Evolutionary conservation across 1,140 invertebrate genomes (phyloP).

Genomic region (Drosophila malerkotliana): DNA sequence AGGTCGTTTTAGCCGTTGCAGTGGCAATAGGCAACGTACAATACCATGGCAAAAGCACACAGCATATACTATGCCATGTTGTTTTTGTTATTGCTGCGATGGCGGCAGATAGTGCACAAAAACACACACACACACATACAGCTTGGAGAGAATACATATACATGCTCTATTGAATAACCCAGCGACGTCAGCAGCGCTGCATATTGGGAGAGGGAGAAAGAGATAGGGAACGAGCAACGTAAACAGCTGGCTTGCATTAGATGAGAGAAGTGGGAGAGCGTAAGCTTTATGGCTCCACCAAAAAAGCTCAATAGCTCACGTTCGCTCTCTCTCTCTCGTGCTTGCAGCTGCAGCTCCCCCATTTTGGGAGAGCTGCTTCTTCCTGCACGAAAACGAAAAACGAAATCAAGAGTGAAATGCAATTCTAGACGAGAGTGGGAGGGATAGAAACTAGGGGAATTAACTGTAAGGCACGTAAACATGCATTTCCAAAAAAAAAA

Average conservation of each 20-base stretch:
- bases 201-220: conserved; percentile 38
- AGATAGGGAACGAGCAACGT: conserved; percentile 20
- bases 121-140: conserved; percentile 38
- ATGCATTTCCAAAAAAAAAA: conserved; percentile 35
- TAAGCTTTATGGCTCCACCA: conserved; percentile 12
- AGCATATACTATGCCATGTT: conserved; percentile 9
- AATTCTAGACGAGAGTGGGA: conserved; percentile 25
- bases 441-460: background rate
- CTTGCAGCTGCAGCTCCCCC: background rate
- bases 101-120: conserved; percentile 68
- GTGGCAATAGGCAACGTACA: conserved; percentile 82
- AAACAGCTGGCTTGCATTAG: conserved; percentile 38
- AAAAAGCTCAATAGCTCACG: conserved; percentile 34
- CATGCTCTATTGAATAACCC: conserved; percentile 69
- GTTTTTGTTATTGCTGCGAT: conserved; percentile 35
- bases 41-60: conserved; percentile 68
- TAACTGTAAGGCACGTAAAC: conserved; percentile 32
- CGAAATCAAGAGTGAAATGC: conserved; percentile 80
- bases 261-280: conserved; percentile 18
- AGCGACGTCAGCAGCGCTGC: conserved; percentile 52
- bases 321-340: conserved; percentile 8
- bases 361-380: conserved; percentile 32
- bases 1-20: conserved; percentile 83
- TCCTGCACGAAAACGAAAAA: conserved; percentile 51
- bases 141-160: conserved; percentile 1